A percentile compares a stretch with the other conserved stretches of the same genome.
phyloP scores from a whole-genome alignment of 2,797 vertebrate species.

The Gorsachius magnificus region DNA sequence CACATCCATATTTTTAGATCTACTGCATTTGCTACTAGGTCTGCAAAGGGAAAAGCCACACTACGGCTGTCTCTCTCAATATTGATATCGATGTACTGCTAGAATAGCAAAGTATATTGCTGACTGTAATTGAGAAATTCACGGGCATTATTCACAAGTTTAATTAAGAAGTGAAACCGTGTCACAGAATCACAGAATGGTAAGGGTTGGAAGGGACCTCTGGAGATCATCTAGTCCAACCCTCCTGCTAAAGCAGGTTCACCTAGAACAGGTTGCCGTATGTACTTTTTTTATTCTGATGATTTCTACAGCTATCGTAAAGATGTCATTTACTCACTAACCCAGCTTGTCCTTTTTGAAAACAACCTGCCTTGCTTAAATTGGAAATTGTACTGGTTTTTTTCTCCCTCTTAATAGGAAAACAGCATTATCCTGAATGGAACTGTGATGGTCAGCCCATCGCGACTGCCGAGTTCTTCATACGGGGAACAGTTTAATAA shows the following conservation, averaged over 20 bases:
- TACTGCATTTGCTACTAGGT: neutral
- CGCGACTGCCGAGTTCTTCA: slow-evolving; percentile 86
- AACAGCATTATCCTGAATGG: slow-evolving; percentile 96
- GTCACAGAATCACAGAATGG: too few relatives aligned
- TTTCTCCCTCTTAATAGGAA: slow-evolving; percentile 75
- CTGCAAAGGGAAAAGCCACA: neutral
- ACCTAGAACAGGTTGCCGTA: too few relatives aligned
- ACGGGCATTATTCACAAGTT: neutral
- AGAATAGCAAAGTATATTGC: neutral
- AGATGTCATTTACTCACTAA: neutral
- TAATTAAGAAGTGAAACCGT: neutral
- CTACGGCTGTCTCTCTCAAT: neutral
- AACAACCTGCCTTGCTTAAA: neutral
- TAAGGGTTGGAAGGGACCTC: too few relatives aligned
- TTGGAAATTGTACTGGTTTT: neutral
- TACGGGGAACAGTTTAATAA: slow-evolving; percentile 81
- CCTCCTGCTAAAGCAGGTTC: too few relatives aligned
- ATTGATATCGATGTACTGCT: accelerated
- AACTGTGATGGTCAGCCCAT: slow-evolving; percentile 89
- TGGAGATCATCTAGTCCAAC: too few relatives aligned
- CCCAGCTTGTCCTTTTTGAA: neutral
- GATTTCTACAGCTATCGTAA: neutral
- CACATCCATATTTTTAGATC: neutral
- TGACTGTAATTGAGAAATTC: neutral
- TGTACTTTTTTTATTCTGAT: neutral